Base-by-base conservation (phyloP, 2,113 vertebrate genomes). In the Oncorhynchus nerka region DNA sequence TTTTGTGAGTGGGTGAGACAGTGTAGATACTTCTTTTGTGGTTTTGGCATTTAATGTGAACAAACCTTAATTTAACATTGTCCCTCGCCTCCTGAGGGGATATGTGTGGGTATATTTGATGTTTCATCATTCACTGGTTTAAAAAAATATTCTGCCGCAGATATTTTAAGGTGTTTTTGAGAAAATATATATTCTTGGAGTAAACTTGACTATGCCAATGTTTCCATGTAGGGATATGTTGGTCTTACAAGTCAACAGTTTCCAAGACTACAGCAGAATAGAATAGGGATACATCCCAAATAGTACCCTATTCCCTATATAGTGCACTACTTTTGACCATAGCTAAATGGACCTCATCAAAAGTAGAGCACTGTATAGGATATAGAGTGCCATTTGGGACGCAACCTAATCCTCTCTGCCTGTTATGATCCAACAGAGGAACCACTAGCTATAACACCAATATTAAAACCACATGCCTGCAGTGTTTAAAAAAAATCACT, bases 211-310 rank as follows among this genome's bases (percentile, higher is more conserved):
- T 45, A 30, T 45, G 39, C 79, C 73, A 82, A 70, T 70, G 57
- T 78, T 80, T 61, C 87, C 89, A 84, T 89, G 79, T 89, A 89
- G 75, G 88, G 91, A 32, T 5, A 80, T 79, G 8, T 81, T 59
- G 83, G 74, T 73, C 61, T 69, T 12, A 73, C 70, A 26, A 69
- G 59, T 68, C 22, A 66, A 75, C 49, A 72, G 3, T 48, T 68
- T 68, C 22, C 12, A 49, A 45, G n/a, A 39, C 51, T 19, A 55
- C 28, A 69, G 26, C 20, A 45, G 30, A 19, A 32, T 13, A 68
- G 64, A 66, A 68, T 68, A 32, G 51, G 15, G 15, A 19, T 55
- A 5, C 12, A 19, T 55, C 12, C 12, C 51, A 55, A 55, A 55
- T 55, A 55, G 51, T 55, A 16, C 51, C 51, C 12, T 55, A 55